Evolutionary conservation across 2,888 invertebrate genomes (phyloP), one percentile per base, ranked within the genome.

Genomic region (Elegia similella): DNA sequence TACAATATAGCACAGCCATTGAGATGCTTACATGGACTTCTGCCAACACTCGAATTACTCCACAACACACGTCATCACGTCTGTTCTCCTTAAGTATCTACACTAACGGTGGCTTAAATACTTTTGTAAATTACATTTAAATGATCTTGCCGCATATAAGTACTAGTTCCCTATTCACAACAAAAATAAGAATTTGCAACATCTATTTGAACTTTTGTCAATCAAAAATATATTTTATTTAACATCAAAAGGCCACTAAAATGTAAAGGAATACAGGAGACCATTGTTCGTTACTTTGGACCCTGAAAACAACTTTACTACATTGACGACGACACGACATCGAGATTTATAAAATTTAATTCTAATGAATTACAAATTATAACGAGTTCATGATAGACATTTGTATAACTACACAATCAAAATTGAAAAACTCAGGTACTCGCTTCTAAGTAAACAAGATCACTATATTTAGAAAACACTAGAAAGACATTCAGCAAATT

Each of bases 1-100:
- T 69, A 69, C 73, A 76, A 75, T 66, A 73, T 75, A 78, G 82
- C 87, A 88, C 88, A 88, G 88, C 87, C 88, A 82, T 85, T 78
- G 70, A 78, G 69, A 80, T 76, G 76, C 76, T 76, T 67, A 70
- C 63, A 67, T 80, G 81, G 82, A 80, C 73, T 69, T 67, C 67
- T 72, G 84, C 82, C 82, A 83, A 67, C 58, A 59, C 62, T 70
- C 16, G 8, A 55, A 34, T 34, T 7, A 50, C 38, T 38, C 34
- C 34, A 34, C 23, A 30, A 54, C 42, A 42, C 34, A 53, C 42
- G 13, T 60, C 46, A 59, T n/a, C 10, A 38, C 16, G 15, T 53
- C 42, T 34, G 34, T 47, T 56, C 48, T 60, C 67, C 68, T 71
- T 75, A 70, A 69, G 61, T 61, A 72, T 73, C 71, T 72, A 78